A percentile compares a stretch with the other conserved stretches of the same genome.
phyloP scores from a whole-genome alignment of 2,888 invertebrate genomes.

The Pristionchus entomophagus region DNA sequence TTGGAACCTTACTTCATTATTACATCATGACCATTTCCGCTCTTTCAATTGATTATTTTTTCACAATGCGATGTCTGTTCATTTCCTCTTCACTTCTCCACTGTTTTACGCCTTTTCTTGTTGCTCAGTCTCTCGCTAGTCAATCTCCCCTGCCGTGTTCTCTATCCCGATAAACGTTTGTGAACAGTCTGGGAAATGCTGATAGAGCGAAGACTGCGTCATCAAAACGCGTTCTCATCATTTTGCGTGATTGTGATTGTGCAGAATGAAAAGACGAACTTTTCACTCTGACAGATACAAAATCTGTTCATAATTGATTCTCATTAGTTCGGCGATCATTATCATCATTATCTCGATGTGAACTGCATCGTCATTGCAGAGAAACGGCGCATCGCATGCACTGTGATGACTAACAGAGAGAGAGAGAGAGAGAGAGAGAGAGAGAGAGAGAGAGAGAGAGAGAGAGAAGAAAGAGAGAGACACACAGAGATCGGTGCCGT shows the following conservation, averaged over 20 bases:
- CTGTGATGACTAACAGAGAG: conserved; percentile 46
- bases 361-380: conserved; percentile 45
- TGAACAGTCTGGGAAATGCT: neutral
- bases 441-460: conserved; percentile 14
- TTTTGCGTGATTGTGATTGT: too few relatives aligned
- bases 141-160: neutral
- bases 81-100: neutral
- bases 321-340: too few relatives aligned
- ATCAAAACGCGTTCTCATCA: too few relatives aligned
- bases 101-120: neutral
- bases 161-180: conserved; percentile 18
- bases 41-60: too few relatives aligned
- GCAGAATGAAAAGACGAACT: too few relatives aligned
- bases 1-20: too few relatives aligned
- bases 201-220: too few relatives aligned
- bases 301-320: too few relatives aligned
- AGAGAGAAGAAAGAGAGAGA: too few relatives aligned
- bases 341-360: too few relatives aligned
- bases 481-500: neutral
- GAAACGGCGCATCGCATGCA: conserved; percentile 50
- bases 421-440: conserved; percentile 44
- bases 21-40: too few relatives aligned
- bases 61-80: neutral
- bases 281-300: too few relatives aligned
- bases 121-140: neutral